Percentiles rank a stretch among this genome's conserved stretches.
These are phyloP conservation scores for Apostichopus californicus DNA, from an alignment of 35 echinoderm and acorn worm species.

Conservation along the genomic window DNA sequence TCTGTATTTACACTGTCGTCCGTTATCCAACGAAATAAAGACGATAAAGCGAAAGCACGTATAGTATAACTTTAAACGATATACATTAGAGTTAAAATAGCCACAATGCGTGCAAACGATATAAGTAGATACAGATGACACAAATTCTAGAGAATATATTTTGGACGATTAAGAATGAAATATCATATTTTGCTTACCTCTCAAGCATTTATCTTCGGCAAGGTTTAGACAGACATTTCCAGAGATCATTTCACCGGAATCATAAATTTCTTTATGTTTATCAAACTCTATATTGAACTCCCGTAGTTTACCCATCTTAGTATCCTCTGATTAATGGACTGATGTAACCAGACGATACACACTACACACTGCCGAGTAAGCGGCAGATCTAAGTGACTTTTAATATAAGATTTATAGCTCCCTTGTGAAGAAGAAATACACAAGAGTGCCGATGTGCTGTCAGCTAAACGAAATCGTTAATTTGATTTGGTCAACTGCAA, in stretches of 20 bases:
- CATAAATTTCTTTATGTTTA: slow-evolving; percentile 43
- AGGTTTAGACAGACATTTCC: slow-evolving; percentile 43
- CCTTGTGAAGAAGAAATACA: neutral
- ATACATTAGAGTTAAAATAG: no score
- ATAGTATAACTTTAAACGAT: no score
- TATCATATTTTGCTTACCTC: slow-evolving; percentile 17
- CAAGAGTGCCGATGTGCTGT: neutral
- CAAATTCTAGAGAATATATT: no score
- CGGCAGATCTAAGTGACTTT: neutral
- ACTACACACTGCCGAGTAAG: neutral
- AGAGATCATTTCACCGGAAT: slow-evolving; percentile 39
- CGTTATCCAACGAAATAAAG: no score
- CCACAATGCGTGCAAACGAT: no score
- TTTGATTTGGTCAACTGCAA: slow-evolving; percentile 1
- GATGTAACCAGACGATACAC: neutral
- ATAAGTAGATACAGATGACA: no score
- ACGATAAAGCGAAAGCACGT: no score
- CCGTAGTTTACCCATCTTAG: no score
- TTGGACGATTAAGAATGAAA: no score
- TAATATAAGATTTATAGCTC: neutral
- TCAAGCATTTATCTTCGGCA: slow-evolving; percentile 15
- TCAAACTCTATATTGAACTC: slow-evolving; percentile 43
- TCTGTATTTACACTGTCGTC: no score
- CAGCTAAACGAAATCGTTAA: neutral
- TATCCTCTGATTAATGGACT: no score